Percentiles rank a stretch among this genome's conserved stretches.
phyloP scores from a whole-genome alignment of 2,797 vertebrate species.

The Cebuella pygmaea region DNA sequence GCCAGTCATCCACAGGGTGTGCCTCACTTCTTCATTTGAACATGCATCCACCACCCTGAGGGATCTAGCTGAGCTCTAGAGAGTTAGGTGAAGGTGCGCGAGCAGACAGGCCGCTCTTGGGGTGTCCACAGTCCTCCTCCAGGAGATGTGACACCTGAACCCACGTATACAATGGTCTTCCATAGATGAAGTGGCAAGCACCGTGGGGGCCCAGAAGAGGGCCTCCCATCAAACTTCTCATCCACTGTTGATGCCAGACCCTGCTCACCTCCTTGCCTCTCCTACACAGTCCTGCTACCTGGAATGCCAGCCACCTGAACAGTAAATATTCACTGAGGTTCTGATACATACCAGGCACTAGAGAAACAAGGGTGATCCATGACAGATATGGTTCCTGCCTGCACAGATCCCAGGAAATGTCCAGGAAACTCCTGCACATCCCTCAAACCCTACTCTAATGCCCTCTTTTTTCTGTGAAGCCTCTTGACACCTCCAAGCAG shows the following conservation, averaged over 20 bases:
- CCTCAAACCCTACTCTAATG: neutral
- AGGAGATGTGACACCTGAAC: neutral
- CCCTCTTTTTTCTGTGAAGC: neutral
- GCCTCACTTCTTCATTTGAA: neutral
- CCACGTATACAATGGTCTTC: neutral
- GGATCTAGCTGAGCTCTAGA: neutral
- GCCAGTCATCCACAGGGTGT: no score
- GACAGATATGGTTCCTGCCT: neutral
- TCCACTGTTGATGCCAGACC: neutral
- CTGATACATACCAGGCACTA: neutral
- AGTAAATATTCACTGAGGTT: neutral
- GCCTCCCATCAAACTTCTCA: neutral
- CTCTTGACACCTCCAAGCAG: no score
- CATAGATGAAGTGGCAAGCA: neutral
- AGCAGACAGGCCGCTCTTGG: no score
- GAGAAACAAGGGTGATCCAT: neutral
- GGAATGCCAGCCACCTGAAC: neutral
- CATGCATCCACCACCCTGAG: neutral
- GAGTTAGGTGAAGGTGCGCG: neutral
- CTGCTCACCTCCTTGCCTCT: rapidly evolving
- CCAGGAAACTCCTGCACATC: neutral
- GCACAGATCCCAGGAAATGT: neutral
- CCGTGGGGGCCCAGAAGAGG: neutral
- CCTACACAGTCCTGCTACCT: neutral
- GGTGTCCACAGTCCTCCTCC: neutral